phyloP scores from a whole-genome alignment of 2,888 invertebrate species.

The Ryuthela nishihirai region DNA sequence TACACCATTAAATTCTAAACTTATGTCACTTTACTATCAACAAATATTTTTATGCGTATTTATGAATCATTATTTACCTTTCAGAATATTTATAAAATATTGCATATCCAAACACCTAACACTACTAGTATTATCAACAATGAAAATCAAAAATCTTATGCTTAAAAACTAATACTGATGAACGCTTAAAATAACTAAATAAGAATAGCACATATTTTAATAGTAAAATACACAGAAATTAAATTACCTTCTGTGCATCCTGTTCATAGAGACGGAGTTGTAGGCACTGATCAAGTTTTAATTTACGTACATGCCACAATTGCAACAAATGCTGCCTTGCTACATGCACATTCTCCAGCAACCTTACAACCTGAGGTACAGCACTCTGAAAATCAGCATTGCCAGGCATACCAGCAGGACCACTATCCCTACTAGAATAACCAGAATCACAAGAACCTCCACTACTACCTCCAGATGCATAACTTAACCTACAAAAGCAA shows the following conservation, averaged over 20 bases:
- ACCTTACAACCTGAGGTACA: constrained; percentile 49
- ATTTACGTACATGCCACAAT: constrained; percentile 91
- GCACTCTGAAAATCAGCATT: constrained; percentile 62
- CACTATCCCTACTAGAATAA: constrained; percentile 66
- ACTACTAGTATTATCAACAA: neutral
- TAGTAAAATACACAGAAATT: neutral
- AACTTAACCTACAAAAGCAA: constrained; percentile 50
- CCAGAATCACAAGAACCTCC: constrained; percentile 63
- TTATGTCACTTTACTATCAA: too few relatives aligned
- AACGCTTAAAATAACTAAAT: neutral
- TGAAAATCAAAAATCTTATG: neutral
- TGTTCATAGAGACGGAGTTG: constrained; percentile 93
- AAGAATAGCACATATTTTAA: neutral
- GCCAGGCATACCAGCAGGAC: constrained; percentile 57
- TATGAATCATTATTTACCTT: too few relatives aligned
- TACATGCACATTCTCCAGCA: constrained; percentile 68
- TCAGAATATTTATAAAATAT: neutral
- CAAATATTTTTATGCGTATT: too few relatives aligned
- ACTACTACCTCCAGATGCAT: constrained; percentile 56
- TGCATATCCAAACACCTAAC: neutral
- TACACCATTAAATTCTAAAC: too few relatives aligned
- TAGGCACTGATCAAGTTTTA: constrained; percentile 92
- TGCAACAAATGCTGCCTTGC: constrained; percentile 88
- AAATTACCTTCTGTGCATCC: constrained; percentile 84
- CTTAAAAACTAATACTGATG: neutral